Conservation (phyloP, 2,797 vertebrate species). For the Zenarchopterus dispar region DNA sequence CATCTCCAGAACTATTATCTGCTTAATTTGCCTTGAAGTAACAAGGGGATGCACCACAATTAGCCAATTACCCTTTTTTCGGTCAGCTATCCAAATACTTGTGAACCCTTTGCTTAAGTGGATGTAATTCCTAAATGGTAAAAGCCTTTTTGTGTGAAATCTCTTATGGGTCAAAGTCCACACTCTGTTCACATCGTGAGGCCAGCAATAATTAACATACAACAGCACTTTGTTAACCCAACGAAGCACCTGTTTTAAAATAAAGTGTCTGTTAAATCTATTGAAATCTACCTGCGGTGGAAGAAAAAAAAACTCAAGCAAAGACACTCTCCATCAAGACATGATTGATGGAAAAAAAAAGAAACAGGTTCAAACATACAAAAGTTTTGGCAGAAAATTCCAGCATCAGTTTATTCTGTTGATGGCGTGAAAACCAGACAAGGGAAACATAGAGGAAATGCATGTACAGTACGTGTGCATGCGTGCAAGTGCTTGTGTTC, state of each 20-base stretch:
- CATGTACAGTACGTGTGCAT: slow-evolving; percentile 6
- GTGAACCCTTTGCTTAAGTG: too few species aligned
- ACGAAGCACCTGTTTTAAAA: not conserved
- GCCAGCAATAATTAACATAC: not conserved
- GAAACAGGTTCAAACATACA: slow-evolving; percentile 24
- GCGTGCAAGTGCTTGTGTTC: not conserved
- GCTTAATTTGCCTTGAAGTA: too few species aligned
- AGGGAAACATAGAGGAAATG: slow-evolving; percentile 27
- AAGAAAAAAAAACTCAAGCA: not conserved
- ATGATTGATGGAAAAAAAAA: slow-evolving; percentile 5
- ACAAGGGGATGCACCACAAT: too few species aligned
- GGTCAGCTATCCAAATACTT: too few species aligned
- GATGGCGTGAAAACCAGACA: slow-evolving; percentile 29
- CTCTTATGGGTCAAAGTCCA: too few species aligned
- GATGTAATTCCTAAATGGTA: too few species aligned
- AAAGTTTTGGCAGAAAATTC: slow-evolving; percentile 33
- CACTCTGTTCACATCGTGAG: not conserved
- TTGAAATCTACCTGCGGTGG: too few species aligned
- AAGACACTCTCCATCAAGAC: not conserved
- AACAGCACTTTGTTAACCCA: not conserved
- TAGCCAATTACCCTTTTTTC: too few species aligned
- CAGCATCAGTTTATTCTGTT: slow-evolving; percentile 32
- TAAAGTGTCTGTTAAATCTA: too few species aligned
- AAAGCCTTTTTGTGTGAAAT: too few species aligned
- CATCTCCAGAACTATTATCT: too few species aligned